A percentile compares a stretch with the other conserved stretches of the same genome.
phyloP scores from a whole-genome alignment of 2,888 invertebrate species.

The Limnephilus auricula region DNA sequence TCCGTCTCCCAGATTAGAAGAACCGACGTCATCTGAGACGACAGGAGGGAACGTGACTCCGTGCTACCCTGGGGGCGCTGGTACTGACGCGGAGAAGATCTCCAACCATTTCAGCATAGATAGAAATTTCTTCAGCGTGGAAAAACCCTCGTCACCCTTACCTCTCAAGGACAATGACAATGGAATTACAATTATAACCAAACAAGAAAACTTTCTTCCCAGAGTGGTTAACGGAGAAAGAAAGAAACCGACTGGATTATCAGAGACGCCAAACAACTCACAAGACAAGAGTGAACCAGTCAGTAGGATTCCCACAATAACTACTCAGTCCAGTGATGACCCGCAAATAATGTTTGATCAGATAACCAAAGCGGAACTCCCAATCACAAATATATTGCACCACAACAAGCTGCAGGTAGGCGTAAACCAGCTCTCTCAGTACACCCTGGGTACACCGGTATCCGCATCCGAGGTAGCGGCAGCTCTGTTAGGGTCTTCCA shows the following conservation, averaged over 20 bases:
- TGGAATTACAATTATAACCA: neutral
- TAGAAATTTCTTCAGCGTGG: constrained; percentile 66
- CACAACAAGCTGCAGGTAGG: constrained; percentile 50
- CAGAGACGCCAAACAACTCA: constrained; percentile 56
- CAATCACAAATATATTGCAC: constrained; percentile 28
- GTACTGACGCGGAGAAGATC: constrained; percentile 65
- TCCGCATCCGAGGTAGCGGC: constrained; percentile 77
- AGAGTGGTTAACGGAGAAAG: constrained; percentile 52
- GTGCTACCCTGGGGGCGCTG: constrained; percentile 55
- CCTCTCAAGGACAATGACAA: neutral
- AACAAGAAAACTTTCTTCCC: constrained; percentile 15
- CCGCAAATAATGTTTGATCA: constrained; percentile 57
- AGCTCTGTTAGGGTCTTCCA: constrained; percentile 76
- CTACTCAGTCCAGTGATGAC: constrained; percentile 64
- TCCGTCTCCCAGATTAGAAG: constrained; percentile 54
- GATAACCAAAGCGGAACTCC: constrained; percentile 54
- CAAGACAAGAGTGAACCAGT: constrained; percentile 44
- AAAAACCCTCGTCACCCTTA: constrained; percentile 58
- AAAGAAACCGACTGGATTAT: constrained; percentile 37
- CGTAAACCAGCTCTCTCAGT: constrained; percentile 56
- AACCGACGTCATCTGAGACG: constrained; percentile 26
- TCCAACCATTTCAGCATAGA: constrained; percentile 67
- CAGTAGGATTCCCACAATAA: constrained; percentile 62
- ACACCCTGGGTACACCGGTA: constrained; percentile 73
- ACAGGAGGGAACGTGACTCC: constrained; percentile 47